Percentiles rank a stretch among this genome's conserved stretches.
Conservation (phyloP, 1,140 invertebrate species). For the Cecropterus lyciades region DNA sequence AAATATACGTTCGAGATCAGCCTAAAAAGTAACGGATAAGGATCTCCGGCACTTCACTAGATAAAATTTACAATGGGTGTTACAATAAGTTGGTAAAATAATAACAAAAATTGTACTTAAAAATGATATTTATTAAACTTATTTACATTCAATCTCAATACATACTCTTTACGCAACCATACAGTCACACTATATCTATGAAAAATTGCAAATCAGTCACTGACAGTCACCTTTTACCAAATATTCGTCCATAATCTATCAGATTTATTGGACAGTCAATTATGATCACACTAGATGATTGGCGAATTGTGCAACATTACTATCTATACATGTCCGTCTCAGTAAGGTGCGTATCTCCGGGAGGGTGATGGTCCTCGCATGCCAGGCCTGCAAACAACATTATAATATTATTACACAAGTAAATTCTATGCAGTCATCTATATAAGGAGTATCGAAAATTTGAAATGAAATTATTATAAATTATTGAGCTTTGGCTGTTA, state of each 20-base stretch:
- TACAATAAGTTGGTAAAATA: no score
- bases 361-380: conserved; percentile 90
- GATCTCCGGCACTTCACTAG: no score
- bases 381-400: conserved; percentile 85
- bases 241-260: conserved; percentile 43
- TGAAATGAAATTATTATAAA: background rate
- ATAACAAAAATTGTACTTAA: conserved; percentile 29
- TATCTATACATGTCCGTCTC: conserved; percentile 64
- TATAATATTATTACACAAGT: background rate
- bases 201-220: conserved; percentile 56
- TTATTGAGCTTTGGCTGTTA: no score
- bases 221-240: conserved; percentile 44
- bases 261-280: conserved; percentile 45
- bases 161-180: conserved; percentile 49
- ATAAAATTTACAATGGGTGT: no score
- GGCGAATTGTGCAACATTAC: conserved; percentile 28
- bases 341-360: conserved; percentile 92
- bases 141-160: conserved; percentile 67
- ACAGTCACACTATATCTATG: conserved; percentile 61
- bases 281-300: conserved; percentile 37
- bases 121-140: conserved; percentile 71
- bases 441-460: no score
- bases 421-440: no score
- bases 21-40: no score
- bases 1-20: no score